Base-by-base conservation (phyloP, 2,888 invertebrate genomes). In the Seladonia tumulorum region DNA sequence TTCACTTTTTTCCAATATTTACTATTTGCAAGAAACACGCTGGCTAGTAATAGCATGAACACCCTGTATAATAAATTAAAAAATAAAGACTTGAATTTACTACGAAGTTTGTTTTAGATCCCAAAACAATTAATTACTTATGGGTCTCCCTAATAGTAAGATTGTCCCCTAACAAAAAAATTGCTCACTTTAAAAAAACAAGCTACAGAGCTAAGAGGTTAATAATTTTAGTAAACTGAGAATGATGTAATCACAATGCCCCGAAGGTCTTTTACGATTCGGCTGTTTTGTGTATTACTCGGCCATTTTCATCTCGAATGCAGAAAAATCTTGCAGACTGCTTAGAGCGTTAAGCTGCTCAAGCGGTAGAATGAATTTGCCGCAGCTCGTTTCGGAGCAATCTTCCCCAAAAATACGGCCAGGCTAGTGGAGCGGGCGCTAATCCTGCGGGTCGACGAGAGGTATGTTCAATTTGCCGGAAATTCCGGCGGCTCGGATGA, bases 381-480 rank as follows among this genome's bases (percentile, higher is more conserved):
- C 10, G 22, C 22, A 7, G 53, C 53, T 53, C 53, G 53, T 53
- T 53, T 22, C 53, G 2, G 8, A 53, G 53, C 53, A 53, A 53
- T 63, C 60, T 29, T 25, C 60, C 60, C 29, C 25, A 63, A 29
- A 63, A 63, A 25, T 63, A 25, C 60, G 60, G 25, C 60, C 18
- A 10, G 53, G 53, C 53, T 53, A 53, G 53, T 53, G 53, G 60
- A 63, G 29, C 60, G 60, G 25, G 60, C 29, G 60, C 25, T 63
- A 63, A 63, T 63, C 60, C 60, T 63, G 16, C 60, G 60, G 16
- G 35, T 42, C 22, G 39, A 53, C 71, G 71, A 71, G 16, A 42
- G 66, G 53, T 25, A 25, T 74, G 75, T 18, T 87, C 87, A 83
- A 89, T 89, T 83, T 16, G 39, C 39, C 47, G 85, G 82, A 85